These are phyloP conservation scores for Ametastegia equiseti DNA, from an alignment of 2,888 invertebrate species.

Conservation along the genomic window DNA sequence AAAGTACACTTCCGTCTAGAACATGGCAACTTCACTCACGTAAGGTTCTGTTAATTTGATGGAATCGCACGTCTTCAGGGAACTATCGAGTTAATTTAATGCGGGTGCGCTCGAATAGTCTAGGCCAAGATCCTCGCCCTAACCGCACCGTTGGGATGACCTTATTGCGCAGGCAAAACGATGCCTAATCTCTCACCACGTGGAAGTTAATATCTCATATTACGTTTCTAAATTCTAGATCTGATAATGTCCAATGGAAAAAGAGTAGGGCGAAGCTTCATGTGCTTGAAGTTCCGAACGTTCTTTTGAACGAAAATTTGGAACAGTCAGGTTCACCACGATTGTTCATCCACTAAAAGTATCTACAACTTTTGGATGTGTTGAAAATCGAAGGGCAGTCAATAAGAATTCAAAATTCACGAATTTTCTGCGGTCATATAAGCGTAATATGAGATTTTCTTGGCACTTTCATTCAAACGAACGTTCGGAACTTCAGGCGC, in stretches of 20 bases:
- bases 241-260: background rate
- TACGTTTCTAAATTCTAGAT: background rate
- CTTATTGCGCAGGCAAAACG: background rate
- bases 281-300: too few species aligned
- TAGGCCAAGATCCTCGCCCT: background rate
- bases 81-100: slow-evolving; percentile 36
- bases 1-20: slow-evolving; percentile 4
- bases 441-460: too few species aligned
- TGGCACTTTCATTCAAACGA: too few species aligned
- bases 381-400: too few species aligned
- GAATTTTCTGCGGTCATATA: too few species aligned
- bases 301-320: too few species aligned
- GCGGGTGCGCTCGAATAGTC: background rate
- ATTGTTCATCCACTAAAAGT: too few species aligned
- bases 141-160: background rate
- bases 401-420: too few species aligned
- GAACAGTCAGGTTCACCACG: too few species aligned
- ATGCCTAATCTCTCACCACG: background rate
- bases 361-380: too few species aligned
- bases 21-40: background rate
- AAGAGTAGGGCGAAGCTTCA: background rate
- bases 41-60: slow-evolving; percentile 32
- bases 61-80: slow-evolving; percentile 19
- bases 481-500: too few species aligned
- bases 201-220: slow-evolving; percentile 21